phyloP scores from a whole-genome alignment of 2,797 vertebrate species.

The Sebastes kiyomatsui region DNA sequence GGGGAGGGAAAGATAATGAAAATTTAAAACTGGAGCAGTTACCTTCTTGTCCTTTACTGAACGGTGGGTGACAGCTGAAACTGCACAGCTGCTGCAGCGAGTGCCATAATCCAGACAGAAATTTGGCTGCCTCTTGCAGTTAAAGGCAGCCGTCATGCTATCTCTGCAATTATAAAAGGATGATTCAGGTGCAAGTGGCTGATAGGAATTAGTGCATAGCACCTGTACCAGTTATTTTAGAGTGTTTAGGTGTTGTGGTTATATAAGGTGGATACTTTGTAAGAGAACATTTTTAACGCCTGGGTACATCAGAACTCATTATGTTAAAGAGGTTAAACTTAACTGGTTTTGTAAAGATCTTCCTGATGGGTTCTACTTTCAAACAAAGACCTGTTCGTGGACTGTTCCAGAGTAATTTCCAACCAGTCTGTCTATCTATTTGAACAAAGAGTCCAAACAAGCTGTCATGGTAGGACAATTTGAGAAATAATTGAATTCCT shows the following conservation, averaged over 20 bases:
- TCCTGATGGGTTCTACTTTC: background rate
- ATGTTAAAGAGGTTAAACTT: background rate
- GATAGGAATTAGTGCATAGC: constrained; percentile 32
- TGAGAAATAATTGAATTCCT: background rate
- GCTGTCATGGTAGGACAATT: background rate
- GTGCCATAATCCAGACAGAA: constrained; percentile 43
- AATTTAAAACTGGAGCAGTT: background rate
- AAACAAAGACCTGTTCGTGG: background rate
- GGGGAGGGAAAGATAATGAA: background rate
- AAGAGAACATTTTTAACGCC: background rate
- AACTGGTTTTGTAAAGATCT: background rate
- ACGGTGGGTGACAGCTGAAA: constrained; percentile 11
- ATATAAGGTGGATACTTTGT: constrained; percentile 20
- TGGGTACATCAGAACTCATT: background rate
- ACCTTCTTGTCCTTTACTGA: constrained; percentile 12
- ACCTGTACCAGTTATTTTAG: constrained; percentile 38
- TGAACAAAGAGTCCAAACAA: background rate
- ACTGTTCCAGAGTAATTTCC: background rate
- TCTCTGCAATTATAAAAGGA: constrained; percentile 46
- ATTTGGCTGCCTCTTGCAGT: constrained; percentile 35
- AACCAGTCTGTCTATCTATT: background rate
- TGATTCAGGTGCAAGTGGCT: constrained; percentile 41
- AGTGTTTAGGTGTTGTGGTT: constrained; percentile 13
- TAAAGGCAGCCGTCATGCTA: constrained; percentile 55
- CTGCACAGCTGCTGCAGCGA: constrained; percentile 30